Conservation (phyloP, 2,797 vertebrate species). For the Thalassophryne amazonica region DNA sequence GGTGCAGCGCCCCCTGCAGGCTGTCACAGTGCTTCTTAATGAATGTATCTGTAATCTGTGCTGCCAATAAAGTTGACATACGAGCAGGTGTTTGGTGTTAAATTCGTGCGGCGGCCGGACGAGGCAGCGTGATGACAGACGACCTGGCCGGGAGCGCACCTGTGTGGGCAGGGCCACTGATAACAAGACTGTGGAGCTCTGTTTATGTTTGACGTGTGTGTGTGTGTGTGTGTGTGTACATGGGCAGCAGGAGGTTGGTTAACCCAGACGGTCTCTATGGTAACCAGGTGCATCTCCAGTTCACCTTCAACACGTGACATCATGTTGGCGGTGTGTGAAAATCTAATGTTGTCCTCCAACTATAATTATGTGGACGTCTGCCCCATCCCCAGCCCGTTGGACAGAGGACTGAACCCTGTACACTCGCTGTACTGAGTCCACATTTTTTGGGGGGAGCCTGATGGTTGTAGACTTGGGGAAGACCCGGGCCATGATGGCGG, state of each 20-base stretch:
- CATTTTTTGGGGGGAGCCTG: no score
- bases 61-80: constrained; percentile 62
- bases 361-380: no score
- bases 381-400: no score
- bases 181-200: constrained; percentile 39
- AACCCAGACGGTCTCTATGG: neutral
- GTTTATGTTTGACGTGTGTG: neutral
- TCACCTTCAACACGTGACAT: constrained; percentile 1
- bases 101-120: constrained; percentile 43
- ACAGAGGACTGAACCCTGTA: no score
- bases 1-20: neutral
- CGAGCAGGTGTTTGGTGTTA: constrained; percentile 10
- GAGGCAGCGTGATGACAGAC: constrained; percentile 38
- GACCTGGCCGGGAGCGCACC: constrained; percentile 50
- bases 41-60: constrained; percentile 43
- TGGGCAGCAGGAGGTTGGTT: constrained; percentile 23
- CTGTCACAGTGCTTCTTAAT: constrained; percentile 23
- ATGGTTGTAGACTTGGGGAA: no score
- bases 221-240: neutral
- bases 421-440: no score
- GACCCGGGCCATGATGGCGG: no score
- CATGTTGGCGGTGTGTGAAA: neutral
- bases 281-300: constrained; percentile 51
- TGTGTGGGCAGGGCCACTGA: constrained; percentile 67
- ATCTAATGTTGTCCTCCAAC: neutral